phyloP scores from a whole-genome alignment of 1,140 invertebrate species.

The Plectrocnemia conspersa region DNA sequence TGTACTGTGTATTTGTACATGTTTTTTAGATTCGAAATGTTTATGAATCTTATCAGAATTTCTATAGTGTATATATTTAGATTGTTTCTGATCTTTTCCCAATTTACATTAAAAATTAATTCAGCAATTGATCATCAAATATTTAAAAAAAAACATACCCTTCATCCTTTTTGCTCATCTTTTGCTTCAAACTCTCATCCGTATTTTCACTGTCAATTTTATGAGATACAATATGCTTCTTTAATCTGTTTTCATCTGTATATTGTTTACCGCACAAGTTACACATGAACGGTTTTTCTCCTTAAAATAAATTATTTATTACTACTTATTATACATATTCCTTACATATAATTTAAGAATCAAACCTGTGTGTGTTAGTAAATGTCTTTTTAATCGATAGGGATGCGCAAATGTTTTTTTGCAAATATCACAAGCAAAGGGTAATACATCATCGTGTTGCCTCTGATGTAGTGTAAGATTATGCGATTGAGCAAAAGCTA shows the following conservation, averaged over 20 bases:
- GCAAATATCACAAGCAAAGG: constrained; percentile 21
- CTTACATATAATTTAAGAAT: neutral
- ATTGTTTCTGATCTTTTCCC: too few species aligned
- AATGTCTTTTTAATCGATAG: constrained; percentile 16
- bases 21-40: too few species aligned
- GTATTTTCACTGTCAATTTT: neutral
- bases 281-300: constrained; percentile 17
- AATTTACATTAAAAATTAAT: too few species aligned
- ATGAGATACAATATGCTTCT: constrained; percentile 5
- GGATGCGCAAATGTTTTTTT: constrained; percentile 14
- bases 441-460: constrained; percentile 17
- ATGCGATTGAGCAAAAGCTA: constrained; percentile 26
- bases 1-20: too few species aligned
- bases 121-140: too few species aligned
- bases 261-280: constrained; percentile 12
- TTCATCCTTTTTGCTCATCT: neutral
- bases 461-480: constrained; percentile 24
- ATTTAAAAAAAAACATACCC: too few species aligned
- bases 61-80: too few species aligned
- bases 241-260: constrained; percentile 4
- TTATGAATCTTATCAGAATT: too few species aligned
- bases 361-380: constrained; percentile 20
- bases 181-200: neutral
- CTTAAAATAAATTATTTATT: constrained; percentile 1
- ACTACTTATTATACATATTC: neutral